Conservation (phyloP, 2,113 vertebrate genomes). For the Scomber japonicus region DNA sequence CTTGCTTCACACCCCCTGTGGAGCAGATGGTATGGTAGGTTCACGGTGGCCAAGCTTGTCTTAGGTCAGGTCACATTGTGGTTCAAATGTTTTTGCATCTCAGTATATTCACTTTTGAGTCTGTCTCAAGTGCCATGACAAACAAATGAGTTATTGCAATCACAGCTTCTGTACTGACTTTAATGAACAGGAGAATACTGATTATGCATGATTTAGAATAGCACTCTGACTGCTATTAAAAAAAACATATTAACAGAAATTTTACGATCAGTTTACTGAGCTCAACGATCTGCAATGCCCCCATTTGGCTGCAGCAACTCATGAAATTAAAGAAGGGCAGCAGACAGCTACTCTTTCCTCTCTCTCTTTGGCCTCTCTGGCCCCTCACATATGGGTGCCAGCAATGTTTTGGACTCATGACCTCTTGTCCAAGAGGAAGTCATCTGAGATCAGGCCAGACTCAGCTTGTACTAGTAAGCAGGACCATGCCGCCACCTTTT, state of each 20-base stretch:
- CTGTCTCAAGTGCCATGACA: background rate
- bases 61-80: slow-evolving; percentile 13
- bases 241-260: background rate
- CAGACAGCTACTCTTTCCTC: slow-evolving; percentile 35
- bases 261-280: background rate
- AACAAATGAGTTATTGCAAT: background rate
- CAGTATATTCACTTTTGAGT: slow-evolving; percentile 12
- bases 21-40: slow-evolving; percentile 40
- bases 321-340: slow-evolving; percentile 45
- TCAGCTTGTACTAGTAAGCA: background rate
- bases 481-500: slow-evolving; percentile 54
- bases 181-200: background rate
- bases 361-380: slow-evolving; percentile 11
- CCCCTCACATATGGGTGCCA: slow-evolving; percentile 51
- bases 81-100: slow-evolving; percentile 5
- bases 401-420: slow-evolving; percentile 68
- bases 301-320: slow-evolving; percentile 9
- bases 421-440: slow-evolving; percentile 60
- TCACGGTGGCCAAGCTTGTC: slow-evolving; percentile 7
- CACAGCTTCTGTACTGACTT: background rate
- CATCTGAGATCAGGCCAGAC: slow-evolving; percentile 37
- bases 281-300: background rate
- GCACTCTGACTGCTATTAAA: background rate
- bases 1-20: slow-evolving; percentile 59
- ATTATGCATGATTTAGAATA: background rate